Conservation (phyloP, 2,888 invertebrate species). For the Patella pellucida region DNA sequence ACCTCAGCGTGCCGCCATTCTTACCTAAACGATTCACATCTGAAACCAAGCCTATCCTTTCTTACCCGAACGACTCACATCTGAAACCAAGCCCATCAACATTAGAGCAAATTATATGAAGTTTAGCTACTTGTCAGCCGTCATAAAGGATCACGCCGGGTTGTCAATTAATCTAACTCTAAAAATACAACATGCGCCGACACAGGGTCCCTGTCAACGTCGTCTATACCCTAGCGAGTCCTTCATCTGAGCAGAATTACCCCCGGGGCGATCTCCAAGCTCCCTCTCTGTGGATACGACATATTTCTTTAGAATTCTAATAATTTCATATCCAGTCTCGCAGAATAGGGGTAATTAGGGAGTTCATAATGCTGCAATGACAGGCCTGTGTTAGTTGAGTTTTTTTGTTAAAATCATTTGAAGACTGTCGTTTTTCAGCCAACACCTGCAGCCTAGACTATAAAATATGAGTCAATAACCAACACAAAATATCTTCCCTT, state of each 20-base stretch:
- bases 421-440: neutral
- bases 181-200: too few species aligned
- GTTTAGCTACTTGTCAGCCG: too few species aligned
- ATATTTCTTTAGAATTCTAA: neutral
- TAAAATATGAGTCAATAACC: neutral
- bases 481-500: too few species aligned
- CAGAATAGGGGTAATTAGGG: slow-evolving; percentile 38
- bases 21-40: slow-evolving; percentile 20
- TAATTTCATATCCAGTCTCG: slow-evolving; percentile 2
- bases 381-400: neutral
- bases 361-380: slow-evolving; percentile 25
- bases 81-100: neutral
- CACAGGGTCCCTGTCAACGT: too few species aligned
- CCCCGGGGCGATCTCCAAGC: neutral
- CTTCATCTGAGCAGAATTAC: neutral
- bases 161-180: too few species aligned
- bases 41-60: neutral
- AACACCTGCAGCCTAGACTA: neutral
- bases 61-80: too few species aligned
- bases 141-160: too few species aligned
- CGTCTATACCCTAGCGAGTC: too few species aligned
- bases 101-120: too few species aligned
- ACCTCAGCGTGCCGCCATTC: slow-evolving; percentile 15
- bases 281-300: neutral
- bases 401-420: neutral